Base-by-base conservation (phyloP, 2,797 vertebrate genomes). In the Artibeus lituratus region DNA sequence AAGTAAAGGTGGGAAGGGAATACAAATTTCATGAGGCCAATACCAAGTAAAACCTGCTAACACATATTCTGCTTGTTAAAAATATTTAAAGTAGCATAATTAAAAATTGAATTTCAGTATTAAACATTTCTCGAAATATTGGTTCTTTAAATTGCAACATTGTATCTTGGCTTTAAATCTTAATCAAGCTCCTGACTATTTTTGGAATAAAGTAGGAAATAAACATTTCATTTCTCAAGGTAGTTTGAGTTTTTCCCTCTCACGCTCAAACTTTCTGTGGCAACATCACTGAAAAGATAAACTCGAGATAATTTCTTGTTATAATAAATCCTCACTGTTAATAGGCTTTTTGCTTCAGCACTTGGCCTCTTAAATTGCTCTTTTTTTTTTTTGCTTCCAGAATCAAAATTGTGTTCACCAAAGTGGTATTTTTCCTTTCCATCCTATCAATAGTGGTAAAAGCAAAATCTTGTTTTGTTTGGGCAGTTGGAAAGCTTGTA, bases 401-500 rank as follows among this genome's bases (percentile, higher is more conserved):
- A 81, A 87, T 29, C 78, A 77, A 90, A 90, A 57, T 37, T 85
- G 24, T 57, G 16, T 65, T 84, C 53, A 55, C 47, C 65, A 9
- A 53, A 69, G 76, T 35, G 21, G 3, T 74, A 5, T 29, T 6
- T 5, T 91, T 92, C 53, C 42, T 88, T 69, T 49, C 51, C 24
- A 42, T 70, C 19, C 42, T 57, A 29, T 49, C 44, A 84, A 37
- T 15, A 72, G 67, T 32, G 12, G 55, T 78, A 74, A 59, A 26
- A 74, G 69, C 44, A 73, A 77, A 53, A 26, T 57, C 69, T 93
- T 55, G 15, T 89, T 92, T 78, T 94, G 81, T 82, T 93, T 88
- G n/a, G 51, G 65, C 14, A 32, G 29, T 42, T 70, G 19, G 84
- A 62, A 86, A 59, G 70, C 11, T n/a, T 37, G 73, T 57, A 74